A percentile compares a stretch with the other conserved stretches of the same genome.
Evolutionary conservation across 2,113 vertebrate genomes (phyloP).

Genomic region (Sylvilagus bachmani): DNA sequence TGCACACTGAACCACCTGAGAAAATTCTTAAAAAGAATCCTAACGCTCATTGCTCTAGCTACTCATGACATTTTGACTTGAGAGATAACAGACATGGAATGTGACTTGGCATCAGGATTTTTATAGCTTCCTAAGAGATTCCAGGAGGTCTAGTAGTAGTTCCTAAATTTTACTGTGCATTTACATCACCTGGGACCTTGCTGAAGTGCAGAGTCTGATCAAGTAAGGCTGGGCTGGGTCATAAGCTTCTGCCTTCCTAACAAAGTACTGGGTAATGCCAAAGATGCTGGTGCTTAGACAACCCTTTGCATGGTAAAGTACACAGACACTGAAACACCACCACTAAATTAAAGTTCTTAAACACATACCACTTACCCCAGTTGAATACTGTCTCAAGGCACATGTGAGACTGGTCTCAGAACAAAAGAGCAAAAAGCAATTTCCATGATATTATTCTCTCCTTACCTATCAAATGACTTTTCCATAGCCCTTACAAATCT

Average conservation of each 20-base stretch:
- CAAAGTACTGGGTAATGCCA: neutral
- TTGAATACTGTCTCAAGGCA: neutral
- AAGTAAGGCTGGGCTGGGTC: neutral
- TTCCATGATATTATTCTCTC: neutral
- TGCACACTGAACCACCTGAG: slow-evolving; percentile 1
- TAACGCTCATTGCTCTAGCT: neutral
- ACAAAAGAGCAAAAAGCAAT: neutral
- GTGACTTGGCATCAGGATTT: neutral
- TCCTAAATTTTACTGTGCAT: neutral
- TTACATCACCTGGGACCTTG: neutral
- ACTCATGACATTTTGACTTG: neutral
- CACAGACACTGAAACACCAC: neutral
- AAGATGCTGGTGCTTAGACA: neutral
- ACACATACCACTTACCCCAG: neutral
- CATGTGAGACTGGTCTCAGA: neutral
- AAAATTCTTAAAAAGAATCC: neutral
- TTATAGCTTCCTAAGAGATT: neutral
- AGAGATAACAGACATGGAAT: neutral
- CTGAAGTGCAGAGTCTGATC: neutral
- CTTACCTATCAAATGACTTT: neutral
- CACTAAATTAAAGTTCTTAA: neutral
- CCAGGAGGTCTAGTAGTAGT: neutral
- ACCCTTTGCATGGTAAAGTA: neutral
- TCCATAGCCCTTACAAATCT: neutral
- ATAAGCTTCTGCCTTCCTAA: neutral